A percentile compares a stretch with the other conserved stretches of the same genome.
Evolutionary conservation across 2,888 invertebrate genomes (phyloP).

Genomic region (Cryptus armator): DNA sequence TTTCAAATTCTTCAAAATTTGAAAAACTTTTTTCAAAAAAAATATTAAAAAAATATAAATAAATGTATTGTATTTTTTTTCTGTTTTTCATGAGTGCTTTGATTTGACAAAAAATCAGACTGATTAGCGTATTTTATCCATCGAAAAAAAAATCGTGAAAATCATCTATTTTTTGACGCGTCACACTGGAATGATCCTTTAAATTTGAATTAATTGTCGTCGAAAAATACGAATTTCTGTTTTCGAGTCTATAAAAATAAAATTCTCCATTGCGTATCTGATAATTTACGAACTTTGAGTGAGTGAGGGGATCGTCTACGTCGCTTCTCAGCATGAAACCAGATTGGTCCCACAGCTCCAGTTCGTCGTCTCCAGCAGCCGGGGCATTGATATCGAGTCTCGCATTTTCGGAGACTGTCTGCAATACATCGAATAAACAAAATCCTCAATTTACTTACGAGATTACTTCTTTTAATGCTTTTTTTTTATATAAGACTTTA

Average conservation of each 20-base stretch:
- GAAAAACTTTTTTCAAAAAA: too few relatives aligned
- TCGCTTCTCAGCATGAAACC: slow-evolving; percentile 91
- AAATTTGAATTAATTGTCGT: neutral
- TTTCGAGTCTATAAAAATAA: neutral
- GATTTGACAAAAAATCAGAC: too few relatives aligned
- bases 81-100: too few relatives aligned
- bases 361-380: slow-evolving; percentile 89
- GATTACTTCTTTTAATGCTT: neutral
- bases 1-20: too few relatives aligned
- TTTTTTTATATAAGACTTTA: neutral
- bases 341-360: slow-evolving; percentile 91
- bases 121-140: too few relatives aligned
- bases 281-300: slow-evolving; percentile 76
- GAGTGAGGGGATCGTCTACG: slow-evolving; percentile 87
- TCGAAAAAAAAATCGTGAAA: too few relatives aligned
- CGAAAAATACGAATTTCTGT: too few relatives aligned
- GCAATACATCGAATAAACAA: slow-evolving; percentile 74
- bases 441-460: neutral
- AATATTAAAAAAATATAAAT: too few relatives aligned
- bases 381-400: slow-evolving; percentile 87
- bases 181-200: too few relatives aligned
- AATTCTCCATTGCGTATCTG: slow-evolving; percentile 18
- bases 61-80: too few relatives aligned
- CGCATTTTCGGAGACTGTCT: slow-evolving; percentile 90
- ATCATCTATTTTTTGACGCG: too few relatives aligned